These are phyloP conservation scores for Gallinago solitaria DNA, from an alignment of 2,797 vertebrate genomes.

Conservation along the genomic window DNA sequence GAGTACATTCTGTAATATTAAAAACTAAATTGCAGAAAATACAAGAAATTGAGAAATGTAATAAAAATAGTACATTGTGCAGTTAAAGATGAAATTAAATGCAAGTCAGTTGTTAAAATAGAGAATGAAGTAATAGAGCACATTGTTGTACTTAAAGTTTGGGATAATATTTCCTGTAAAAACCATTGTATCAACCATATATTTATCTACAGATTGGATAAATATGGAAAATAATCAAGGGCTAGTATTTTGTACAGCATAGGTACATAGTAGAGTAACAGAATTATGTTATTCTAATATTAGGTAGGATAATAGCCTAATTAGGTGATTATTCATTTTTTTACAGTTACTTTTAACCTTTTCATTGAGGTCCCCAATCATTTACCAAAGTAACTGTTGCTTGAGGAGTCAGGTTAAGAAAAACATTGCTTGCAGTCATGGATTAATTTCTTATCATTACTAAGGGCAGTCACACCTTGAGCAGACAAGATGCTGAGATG, in stretches of 20 bases:
- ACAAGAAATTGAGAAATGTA: constrained; percentile 35
- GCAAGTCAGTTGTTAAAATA: constrained; percentile 22
- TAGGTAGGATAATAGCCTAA: neutral
- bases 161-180: neutral
- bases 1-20: constrained; percentile 33
- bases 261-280: neutral
- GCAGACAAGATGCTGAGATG: neutral
- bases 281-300: neutral
- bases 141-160: neutral
- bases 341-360: neutral
- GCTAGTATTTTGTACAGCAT: neutral
- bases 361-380: neutral
- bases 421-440: neutral
- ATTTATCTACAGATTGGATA: neutral
- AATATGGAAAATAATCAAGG: neutral
- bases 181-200: neutral
- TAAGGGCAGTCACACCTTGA: neutral
- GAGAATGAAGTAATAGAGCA: neutral
- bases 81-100: constrained; percentile 49
- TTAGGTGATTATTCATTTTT: neutral
- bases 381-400: neutral
- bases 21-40: constrained; percentile 38
- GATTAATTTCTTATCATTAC: neutral
- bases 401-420: neutral
- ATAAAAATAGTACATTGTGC: constrained; percentile 19